Conservation (phyloP, 2,113 vertebrate genomes). For the Mormyrus lacerda region DNA sequence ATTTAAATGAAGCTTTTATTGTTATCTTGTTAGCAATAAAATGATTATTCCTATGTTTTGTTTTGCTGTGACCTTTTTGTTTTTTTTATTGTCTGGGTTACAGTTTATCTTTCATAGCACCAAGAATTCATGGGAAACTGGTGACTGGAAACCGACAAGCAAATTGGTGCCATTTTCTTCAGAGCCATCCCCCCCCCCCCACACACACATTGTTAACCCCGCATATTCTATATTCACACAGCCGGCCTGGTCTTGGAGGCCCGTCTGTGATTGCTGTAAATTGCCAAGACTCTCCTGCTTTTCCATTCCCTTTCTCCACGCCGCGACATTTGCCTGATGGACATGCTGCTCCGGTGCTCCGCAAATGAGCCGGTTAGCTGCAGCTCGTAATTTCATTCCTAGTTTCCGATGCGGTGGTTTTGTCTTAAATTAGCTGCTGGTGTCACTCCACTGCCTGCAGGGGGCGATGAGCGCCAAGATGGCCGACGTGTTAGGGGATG, state of each 20-base stretch:
- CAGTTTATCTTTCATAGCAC: conserved; percentile 2
- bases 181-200: background rate
- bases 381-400: conserved; percentile 16
- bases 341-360: background rate
- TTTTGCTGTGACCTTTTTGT: background rate
- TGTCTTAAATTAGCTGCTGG: conserved; percentile 17
- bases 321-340: background rate
- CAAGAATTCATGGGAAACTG: background rate
- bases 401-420: conserved; percentile 12
- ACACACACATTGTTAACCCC: background rate
- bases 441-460: background rate
- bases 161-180: background rate
- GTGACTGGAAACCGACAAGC: background rate
- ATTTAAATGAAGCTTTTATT: background rate
- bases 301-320: background rate
- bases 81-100: background rate
- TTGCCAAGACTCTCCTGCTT: background rate
- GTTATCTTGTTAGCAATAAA: background rate
- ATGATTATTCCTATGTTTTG: background rate
- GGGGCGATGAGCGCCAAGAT: background rate
- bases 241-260: background rate
- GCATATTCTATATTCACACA: background rate
- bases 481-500: background rate
- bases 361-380: conserved; percentile 20
- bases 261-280: background rate